phyloP scores from a whole-genome alignment of 2,888 invertebrate genomes.

The Leptinotarsa haldemani region DNA sequence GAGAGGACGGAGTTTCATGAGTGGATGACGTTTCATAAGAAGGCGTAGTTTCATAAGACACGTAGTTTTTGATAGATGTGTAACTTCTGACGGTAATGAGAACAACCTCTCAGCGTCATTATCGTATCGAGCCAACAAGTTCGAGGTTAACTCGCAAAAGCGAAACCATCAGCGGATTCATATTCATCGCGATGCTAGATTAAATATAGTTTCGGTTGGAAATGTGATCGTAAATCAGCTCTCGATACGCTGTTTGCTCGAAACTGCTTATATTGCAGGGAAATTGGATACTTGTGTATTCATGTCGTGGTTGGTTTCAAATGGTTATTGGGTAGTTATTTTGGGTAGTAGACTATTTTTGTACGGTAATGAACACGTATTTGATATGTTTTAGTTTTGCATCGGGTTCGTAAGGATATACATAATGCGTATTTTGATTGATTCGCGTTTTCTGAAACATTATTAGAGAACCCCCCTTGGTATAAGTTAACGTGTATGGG shows the following conservation, averaged over 20 bases:
- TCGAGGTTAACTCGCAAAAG: constrained; percentile 1
- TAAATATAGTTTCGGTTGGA: constrained; percentile 2
- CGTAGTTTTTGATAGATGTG: too few relatives aligned
- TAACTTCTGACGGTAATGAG: background rate
- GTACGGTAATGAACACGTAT: too few relatives aligned
- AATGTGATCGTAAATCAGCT: constrained; percentile 2
- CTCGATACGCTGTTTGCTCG: background rate
- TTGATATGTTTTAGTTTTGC: too few relatives aligned
- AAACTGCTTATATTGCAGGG: background rate
- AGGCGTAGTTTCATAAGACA: too few relatives aligned
- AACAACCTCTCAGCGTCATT: background rate
- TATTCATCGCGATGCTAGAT: constrained; percentile 3
- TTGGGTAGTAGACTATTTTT: background rate
- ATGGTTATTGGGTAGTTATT: constrained; percentile 1
- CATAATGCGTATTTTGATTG: too few relatives aligned
- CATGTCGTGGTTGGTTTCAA: background rate
- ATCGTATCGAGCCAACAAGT: background rate
- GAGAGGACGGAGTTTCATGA: too few relatives aligned
- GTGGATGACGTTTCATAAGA: too few relatives aligned
- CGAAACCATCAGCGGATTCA: constrained; percentile 2
- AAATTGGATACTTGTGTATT: constrained; percentile 2
- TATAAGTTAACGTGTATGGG: too few relatives aligned
- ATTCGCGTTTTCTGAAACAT: too few relatives aligned
- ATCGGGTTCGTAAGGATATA: too few relatives aligned
- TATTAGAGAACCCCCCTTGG: too few relatives aligned